Evolutionary conservation across 2,797 vertebrate genomes (phyloP), one percentile per base, ranked within the genome.

Genomic region (Mus caroli): DNA sequence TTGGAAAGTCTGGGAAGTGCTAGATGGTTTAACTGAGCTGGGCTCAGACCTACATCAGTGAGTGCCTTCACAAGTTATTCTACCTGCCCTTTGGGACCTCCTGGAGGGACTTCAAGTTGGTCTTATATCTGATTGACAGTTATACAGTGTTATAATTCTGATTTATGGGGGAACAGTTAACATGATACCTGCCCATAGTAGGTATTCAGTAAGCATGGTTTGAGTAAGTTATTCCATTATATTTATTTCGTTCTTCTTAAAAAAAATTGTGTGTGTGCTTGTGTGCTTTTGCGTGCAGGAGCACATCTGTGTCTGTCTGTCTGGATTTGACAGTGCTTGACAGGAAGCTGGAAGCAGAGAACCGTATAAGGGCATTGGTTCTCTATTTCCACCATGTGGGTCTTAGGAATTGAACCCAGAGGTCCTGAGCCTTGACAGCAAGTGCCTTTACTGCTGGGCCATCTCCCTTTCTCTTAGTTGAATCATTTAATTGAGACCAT

Each of bases 71-170:
- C 54, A 46, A 11, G 37, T 88, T 87, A 77, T 50, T 87, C 82
- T 19, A 15, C 69, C 7, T 20, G 14, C 69, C 62, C 40, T 79
- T 88, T 52, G 40, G 84, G 77, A 89, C 75, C 26, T 95, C 52
- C 20, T 22, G 58, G 24, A 78, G 10, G 1, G 34, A 94, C 50
- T 58, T 52, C 54, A 17, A 0, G 2, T 83, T 14, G 9, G 28
- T 88, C 46, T 82, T 46, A 37, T 19, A 28, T 90, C 56, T 78
- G 92, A 37, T 76, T 69, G 2, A 26, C 46, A 78, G 26, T 96
- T 95, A 19, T 77, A 46, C 13, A 84, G 58, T 92, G 85, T 84
- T 73, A 60, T 73, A 69, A 37, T 95, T 93, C 60, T 88, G 26
- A 75, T 28, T 78, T 94, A 73, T 84, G 67, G 26, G 64, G 15